Base-by-base conservation (phyloP, 2,888 invertebrate species). In the Stenotaenia linearis region DNA sequence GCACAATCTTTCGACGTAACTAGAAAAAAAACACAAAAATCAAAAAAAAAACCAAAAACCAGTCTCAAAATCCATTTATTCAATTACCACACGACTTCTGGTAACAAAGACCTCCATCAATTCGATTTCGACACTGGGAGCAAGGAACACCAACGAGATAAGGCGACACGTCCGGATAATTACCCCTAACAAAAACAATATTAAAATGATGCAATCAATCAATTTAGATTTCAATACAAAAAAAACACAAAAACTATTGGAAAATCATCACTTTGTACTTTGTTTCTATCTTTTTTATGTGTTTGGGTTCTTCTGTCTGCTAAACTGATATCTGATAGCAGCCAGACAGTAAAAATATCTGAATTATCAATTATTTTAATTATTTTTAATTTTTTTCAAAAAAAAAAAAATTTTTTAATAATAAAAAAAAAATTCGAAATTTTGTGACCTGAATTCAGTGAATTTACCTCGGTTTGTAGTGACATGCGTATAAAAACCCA, bases 391-490 rank as follows among this genome's bases (percentile, higher is more conserved):
- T 35, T 35, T 35, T 35, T 6, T 35, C 9, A n/a, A n/a, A n/a
- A 37, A 37, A 37, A n/a, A n/a, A n/a, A n/a, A n/a, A n/a, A n/a
- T n/a, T n/a, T n/a, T n/a, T n/a, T n/a, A n/a, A n/a, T n/a, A n/a
- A n/a, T n/a, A n/a, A n/a, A n/a, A n/a, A n/a, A n/a, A n/a, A n/a
- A n/a, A n/a, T n/a, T n/a, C n/a, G n/a, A n/a, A n/a, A n/a, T n/a
- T n/a, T n/a, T n/a, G n/a, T n/a, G n/a, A n/a, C n/a, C n/a, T n/a
- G n/a, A n/a, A n/a, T n/a, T n/a, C n/a, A n/a, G n/a, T n/a, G n/a
- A 4, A 12, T 25, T 78, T 78, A 78, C 78, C 30, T 12, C 32
- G 78, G 78, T 15, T n/a, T 56, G 28, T 78, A 78, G 30, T 78
- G 56, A 21, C 78, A 78, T 9, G 56, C 78, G 56, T 50, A 23